Evolutionary conservation across 2,797 vertebrate species (phyloP).

Genomic region (Sebastes melanostomus): DNA sequence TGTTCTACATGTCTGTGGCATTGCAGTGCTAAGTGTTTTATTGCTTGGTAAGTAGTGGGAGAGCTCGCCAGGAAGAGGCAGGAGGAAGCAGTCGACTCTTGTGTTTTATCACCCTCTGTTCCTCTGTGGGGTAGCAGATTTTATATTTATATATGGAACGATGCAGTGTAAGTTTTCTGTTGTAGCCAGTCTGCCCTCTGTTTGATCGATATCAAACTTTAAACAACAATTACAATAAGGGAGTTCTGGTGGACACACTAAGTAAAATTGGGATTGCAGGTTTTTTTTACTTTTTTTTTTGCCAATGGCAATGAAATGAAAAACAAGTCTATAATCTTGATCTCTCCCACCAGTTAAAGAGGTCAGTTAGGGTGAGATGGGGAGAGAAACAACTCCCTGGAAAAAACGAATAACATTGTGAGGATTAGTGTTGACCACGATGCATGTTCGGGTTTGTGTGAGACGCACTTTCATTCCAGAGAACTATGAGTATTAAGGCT

Average conservation of each 20-base stretch:
- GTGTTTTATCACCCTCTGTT: neutral
- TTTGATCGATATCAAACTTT: slow-evolving; percentile 2
- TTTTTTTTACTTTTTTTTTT: neutral
- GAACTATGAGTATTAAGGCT: slow-evolving; percentile 10
- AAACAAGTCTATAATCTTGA: slow-evolving; percentile 22
- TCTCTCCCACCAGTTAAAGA: slow-evolving; percentile 7
- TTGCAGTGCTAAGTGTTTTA: neutral
- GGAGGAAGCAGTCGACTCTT: neutral
- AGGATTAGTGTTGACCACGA: slow-evolving; percentile 38
- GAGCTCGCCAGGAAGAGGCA: neutral
- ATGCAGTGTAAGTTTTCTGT: neutral
- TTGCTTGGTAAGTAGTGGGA: neutral
- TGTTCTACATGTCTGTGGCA: neutral
- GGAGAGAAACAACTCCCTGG: slow-evolving; percentile 12
- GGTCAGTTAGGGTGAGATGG: slow-evolving; percentile 18
- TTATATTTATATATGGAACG: neutral
- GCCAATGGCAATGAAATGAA: neutral
- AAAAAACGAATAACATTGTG: slow-evolving; percentile 33
- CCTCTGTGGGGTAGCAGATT: neutral
- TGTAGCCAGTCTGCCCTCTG: neutral
- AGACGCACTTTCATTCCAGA: slow-evolving; percentile 19
- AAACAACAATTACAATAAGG: neutral
- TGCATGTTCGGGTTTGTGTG: neutral
- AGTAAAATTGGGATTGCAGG: neutral
- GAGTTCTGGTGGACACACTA: neutral